Evolutionary conservation across 2,888 invertebrate species (phyloP), one percentile per base, ranked within the genome.

Genomic region (Notodonta dromedarius): DNA sequence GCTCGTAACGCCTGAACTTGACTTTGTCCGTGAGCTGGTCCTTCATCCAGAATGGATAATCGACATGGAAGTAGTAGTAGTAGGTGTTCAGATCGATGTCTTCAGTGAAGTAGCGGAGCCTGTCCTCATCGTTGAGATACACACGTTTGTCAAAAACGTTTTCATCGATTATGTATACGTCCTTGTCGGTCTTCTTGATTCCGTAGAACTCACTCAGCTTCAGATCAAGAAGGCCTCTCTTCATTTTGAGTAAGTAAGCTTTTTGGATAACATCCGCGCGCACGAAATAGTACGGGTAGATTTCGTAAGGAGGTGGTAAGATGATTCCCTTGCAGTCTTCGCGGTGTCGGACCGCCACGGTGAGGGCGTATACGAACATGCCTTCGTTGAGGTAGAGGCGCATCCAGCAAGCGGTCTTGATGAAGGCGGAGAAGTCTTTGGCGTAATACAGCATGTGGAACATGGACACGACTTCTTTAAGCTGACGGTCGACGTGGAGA

Each of bases 201-300:
- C 94, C 94, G 64, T 91, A 91, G 72, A 93, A 89, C 70, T 94
- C 93, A 65, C 91, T 90, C 57, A 94, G 88, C 77, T 94, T 94
- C 60, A 79, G 69, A 65, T 93, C 93, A 13, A 91, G 73, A 16
- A 93, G 82, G 24, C 91, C 93, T 64, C 75, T 90, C 78, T 88
- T 94, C 92, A 92, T 92, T 73, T 94, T 94, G 61, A 94, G 82
- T 68, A 93, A 64, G 75, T 94, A 94, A 6, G 94, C 91, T 60
- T 92, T 94, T 65, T 94, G 92, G 73, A 96, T 93, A n/a, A 96
- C 95, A 76, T 96, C 95, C 32, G 94, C 91, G 76, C 95, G 95
- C 68, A 96, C 95, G 86, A 95, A 96, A 82, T 94, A 94, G 89
- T 95, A 95, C 0, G 96, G 96, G 69, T 95, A 92, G 71, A 95